Conservation (phyloP, 2,113 vertebrate genomes). For the Mobula birostris region DNA sequence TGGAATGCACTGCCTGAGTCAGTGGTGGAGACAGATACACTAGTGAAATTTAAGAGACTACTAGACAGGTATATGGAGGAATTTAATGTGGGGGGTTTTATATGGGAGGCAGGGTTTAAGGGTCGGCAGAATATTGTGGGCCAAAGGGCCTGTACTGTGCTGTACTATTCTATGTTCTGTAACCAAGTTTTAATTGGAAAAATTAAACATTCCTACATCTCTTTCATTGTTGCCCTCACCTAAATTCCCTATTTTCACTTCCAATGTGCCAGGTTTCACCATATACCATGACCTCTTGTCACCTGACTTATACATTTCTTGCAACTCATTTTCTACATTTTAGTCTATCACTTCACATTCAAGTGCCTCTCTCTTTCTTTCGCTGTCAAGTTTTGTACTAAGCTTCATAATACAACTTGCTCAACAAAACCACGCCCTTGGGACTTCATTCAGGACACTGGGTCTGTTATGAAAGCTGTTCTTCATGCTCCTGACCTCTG, state of each 20-base stretch:
- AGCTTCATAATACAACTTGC: not conserved
- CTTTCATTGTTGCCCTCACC: not conserved
- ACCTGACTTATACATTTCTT: not conserved
- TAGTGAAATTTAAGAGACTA: too few species aligned
- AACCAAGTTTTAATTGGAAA: not conserved
- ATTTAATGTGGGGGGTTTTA: too few species aligned
- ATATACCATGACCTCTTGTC: not conserved
- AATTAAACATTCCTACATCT: not conserved
- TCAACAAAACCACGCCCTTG: not conserved
- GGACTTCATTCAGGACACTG: not conserved
- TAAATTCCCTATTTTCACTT: not conserved
- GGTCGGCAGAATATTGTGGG: too few species aligned
- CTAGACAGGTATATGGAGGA: too few species aligned
- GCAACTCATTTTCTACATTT: not conserved
- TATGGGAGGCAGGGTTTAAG: too few species aligned
- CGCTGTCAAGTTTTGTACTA: not conserved
- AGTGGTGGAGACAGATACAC: too few species aligned
- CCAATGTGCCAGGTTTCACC: not conserved
- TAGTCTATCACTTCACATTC: not conserved
- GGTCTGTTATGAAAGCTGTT: not conserved
- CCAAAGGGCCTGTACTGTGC: too few species aligned
- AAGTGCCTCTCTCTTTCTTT: not conserved
- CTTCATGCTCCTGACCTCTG: not conserved
- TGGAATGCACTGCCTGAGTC: too few species aligned
- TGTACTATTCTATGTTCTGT: too few species aligned